Conservation (phyloP, 2,888 invertebrate genomes). For the Eumerus sabulonum region DNA sequence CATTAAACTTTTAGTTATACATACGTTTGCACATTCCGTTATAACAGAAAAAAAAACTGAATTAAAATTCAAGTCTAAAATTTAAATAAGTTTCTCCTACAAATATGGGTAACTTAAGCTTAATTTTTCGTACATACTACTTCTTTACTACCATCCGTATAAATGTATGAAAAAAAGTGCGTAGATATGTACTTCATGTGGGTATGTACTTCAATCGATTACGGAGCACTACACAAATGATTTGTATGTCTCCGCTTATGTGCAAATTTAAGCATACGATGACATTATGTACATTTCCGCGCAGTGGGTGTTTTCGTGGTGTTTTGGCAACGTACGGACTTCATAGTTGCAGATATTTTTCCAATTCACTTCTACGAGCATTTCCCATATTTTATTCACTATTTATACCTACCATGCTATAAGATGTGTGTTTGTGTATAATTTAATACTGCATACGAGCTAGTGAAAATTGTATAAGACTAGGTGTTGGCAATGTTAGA, state of each 20-base stretch:
- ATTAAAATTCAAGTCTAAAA: no score
- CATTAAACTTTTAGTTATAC: no score
- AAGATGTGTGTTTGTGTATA: conserved; percentile 6
- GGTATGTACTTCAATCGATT: no score
- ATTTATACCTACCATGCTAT: conserved; percentile 21
- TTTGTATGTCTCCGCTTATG: conserved; percentile 36
- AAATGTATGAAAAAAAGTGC: no score
- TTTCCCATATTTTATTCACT: conserved; percentile 38
- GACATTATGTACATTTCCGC: conserved; percentile 49
- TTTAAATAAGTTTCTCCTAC: no score
- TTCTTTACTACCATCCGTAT: no score
- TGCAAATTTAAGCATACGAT: conserved; percentile 50
- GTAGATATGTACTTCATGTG: no score
- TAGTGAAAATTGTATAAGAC: conserved; percentile 27
- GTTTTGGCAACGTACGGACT: conserved; percentile 56
- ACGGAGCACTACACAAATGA: conserved; percentile 37
- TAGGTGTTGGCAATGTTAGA: conserved; percentile 42
- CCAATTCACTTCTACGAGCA: conserved; percentile 55
- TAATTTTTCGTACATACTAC: no score
- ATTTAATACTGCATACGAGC: conserved; percentile 21
- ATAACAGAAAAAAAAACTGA: no score
- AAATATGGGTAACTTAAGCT: no score
- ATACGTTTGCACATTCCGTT: no score
- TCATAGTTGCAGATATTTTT: conserved; percentile 64
- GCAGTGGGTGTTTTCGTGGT: conserved; percentile 64